A percentile compares a stretch with the other conserved stretches of the same genome.
phyloP scores from a whole-genome alignment of 2,888 invertebrate species.

The Athetis lepigone region DNA sequence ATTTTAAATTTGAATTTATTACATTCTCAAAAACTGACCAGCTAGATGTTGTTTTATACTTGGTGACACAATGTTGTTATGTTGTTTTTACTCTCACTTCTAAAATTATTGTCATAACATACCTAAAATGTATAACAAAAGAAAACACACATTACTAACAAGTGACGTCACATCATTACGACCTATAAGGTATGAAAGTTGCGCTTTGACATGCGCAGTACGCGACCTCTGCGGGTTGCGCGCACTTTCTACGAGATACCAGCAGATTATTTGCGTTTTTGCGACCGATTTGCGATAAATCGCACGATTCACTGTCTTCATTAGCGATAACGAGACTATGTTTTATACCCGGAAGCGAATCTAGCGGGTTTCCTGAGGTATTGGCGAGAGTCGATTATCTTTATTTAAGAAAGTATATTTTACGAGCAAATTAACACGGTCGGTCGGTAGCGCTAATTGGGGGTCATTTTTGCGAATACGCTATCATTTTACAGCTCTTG shows the following conservation, averaged over 20 bases:
- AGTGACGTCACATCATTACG: slow-evolving; percentile 48
- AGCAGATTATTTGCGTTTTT: slow-evolving; percentile 56
- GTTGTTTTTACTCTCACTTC: background rate
- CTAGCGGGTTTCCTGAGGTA: slow-evolving; percentile 45
- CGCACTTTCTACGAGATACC: slow-evolving; percentile 67
- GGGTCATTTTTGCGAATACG: slow-evolving; percentile 11
- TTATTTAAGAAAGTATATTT: slow-evolving; percentile 48
- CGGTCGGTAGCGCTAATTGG: slow-evolving; percentile 42
- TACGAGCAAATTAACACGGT: slow-evolving; percentile 14
- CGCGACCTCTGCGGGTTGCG: slow-evolving; percentile 64
- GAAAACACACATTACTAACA: slow-evolving; percentile 27
- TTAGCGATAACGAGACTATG: slow-evolving; percentile 62
- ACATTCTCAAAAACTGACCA: background rate
- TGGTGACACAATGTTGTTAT: background rate
- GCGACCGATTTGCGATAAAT: slow-evolving; percentile 61
- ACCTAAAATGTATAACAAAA: slow-evolving; percentile 9
- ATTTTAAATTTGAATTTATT: background rate
- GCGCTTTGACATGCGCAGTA: slow-evolving; percentile 63
- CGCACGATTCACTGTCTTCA: slow-evolving; percentile 61
- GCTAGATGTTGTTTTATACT: slow-evolving; percentile 1
- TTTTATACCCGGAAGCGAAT: slow-evolving; percentile 57
- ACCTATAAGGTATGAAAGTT: slow-evolving; percentile 71
- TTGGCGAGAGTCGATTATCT: slow-evolving; percentile 47
- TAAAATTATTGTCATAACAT: background rate
- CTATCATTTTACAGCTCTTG: slow-evolving; percentile 12